A percentile compares a stretch with the other conserved stretches of the same genome.
Conservation (phyloP, 2,113 vertebrate genomes). For the Urocynchramus pylzowi region DNA sequence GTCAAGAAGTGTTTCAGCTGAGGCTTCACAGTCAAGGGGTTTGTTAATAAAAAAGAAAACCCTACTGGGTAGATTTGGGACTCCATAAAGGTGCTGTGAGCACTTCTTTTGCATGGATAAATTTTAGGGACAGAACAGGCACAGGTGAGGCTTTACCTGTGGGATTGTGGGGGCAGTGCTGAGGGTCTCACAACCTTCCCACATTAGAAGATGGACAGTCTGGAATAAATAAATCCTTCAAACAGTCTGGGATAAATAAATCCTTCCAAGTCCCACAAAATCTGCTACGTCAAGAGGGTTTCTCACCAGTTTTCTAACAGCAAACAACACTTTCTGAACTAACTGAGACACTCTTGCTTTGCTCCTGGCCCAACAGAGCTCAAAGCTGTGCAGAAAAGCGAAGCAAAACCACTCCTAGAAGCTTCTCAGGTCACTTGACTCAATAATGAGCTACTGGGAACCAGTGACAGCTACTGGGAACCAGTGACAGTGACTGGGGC, state of each 20-base stretch:
- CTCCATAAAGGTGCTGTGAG: background rate
- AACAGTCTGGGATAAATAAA: background rate
- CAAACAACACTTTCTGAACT: background rate
- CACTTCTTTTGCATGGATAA: accelerated
- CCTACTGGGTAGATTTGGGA: background rate
- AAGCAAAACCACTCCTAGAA: background rate
- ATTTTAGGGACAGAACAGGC: background rate
- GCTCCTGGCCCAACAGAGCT: background rate
- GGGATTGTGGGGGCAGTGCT: accelerated
- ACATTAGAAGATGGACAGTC: background rate
- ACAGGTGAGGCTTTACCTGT: background rate
- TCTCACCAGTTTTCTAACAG: background rate
- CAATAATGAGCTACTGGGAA: background rate
- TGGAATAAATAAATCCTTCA: background rate
- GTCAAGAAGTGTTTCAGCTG: slow-evolving; percentile 53
- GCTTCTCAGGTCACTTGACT: background rate
- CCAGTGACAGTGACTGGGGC: accelerated
- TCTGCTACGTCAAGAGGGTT: background rate
- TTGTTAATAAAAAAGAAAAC: background rate
- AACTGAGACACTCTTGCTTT: background rate
- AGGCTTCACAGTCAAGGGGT: slow-evolving; percentile 63
- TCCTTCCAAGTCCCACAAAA: background rate
- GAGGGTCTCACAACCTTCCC: background rate
- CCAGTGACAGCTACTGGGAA: background rate
- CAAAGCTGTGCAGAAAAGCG: background rate